Evolutionary conservation across 64 coral and sea anemone genomes (phyloP).

Genomic region (Stichodactyla mertensii): DNA sequence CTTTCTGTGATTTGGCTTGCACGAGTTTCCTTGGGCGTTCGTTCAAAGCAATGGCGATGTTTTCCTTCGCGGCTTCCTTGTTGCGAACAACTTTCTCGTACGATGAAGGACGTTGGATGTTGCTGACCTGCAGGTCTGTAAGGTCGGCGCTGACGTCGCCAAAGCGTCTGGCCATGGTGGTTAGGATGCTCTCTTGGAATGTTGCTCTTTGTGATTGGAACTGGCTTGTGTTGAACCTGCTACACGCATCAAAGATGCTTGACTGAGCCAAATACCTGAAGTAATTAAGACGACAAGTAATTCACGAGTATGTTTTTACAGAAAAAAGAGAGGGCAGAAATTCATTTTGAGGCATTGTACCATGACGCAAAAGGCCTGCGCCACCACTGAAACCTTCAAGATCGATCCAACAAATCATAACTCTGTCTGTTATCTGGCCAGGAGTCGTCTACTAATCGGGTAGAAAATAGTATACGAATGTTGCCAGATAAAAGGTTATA

Average conservation of each 20-base stretch:
- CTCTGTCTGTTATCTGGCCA: too few relatives aligned
- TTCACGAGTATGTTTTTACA: too few relatives aligned
- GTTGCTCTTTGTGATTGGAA: slow-evolving; percentile 42
- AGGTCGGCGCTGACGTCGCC: slow-evolving; percentile 38
- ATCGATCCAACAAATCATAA: too few relatives aligned
- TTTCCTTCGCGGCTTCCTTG: slow-evolving; percentile 74
- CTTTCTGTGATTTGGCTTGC: slow-evolving; percentile 36
- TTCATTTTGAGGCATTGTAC: too few relatives aligned
- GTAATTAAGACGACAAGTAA: neutral
- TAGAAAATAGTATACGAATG: too few relatives aligned
- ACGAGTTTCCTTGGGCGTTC: slow-evolving; percentile 61
- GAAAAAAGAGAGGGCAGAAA: too few relatives aligned
- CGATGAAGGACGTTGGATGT: slow-evolving; percentile 32
- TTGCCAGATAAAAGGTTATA: too few relatives aligned
- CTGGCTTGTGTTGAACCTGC: slow-evolving; percentile 71
- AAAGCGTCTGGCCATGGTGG: slow-evolving; percentile 30
- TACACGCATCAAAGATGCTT: slow-evolving; percentile 60
- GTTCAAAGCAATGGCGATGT: slow-evolving; percentile 42
- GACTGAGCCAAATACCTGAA: slow-evolving; percentile 24
- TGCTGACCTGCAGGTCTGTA: slow-evolving; percentile 71
- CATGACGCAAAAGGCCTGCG: too few relatives aligned
- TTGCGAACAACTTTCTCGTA: slow-evolving; percentile 55
- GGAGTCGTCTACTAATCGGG: too few relatives aligned
- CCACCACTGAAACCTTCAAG: too few relatives aligned
- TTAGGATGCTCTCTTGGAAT: slow-evolving; percentile 49